Evolutionary conservation across 2,113 vertebrate genomes (phyloP), one percentile per base, ranked within the genome.

Genomic region (Falcunculus frontatus): DNA sequence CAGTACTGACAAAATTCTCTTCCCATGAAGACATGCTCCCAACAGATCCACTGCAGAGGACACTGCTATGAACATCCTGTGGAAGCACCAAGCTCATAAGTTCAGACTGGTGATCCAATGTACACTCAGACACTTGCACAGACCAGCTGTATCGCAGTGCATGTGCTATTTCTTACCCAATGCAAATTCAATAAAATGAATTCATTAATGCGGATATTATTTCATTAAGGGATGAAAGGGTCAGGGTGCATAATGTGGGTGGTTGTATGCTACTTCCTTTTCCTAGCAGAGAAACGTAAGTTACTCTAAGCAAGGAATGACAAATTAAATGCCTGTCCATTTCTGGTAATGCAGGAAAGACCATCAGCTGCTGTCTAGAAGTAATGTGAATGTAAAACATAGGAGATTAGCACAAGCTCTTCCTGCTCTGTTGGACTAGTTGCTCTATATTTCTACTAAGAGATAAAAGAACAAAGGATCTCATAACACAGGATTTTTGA

Each of bases 401-500:
- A 68, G 63, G 35, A 91, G 76, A 94, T 94, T 82, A 95, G 73
- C 68, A 94, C 59, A 65, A 87, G 35, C 69, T 91, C 37, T 47
- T 82, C 69, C 44, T 87, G 59, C 39, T 86, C 77, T 92, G 49
- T 93, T 90, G 88, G 77, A 84, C 56, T 78, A 84, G 62, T 53
- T 87, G 55, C 44, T 90, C 56, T 94, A 56, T 12, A 75, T 81
- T 90, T 87, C 77, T 72, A 77, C 64, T 78, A 73, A 80, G 52
- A 96, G 83, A 95, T 80, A 68, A 91, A 93, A 91, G 93, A 89
- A 84, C 69, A 89, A 86, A 91, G 65, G 69, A 82, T 74, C 85
- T 95, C 39, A 37, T 64, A 89, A 90, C 39, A 70, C 3, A 33
- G n/a, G 87, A 89, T 57, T 90, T 92, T 80, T 83, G 50, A 84